Base-by-base conservation (phyloP, 2,888 invertebrate species). In the Norana najaformis region DNA sequence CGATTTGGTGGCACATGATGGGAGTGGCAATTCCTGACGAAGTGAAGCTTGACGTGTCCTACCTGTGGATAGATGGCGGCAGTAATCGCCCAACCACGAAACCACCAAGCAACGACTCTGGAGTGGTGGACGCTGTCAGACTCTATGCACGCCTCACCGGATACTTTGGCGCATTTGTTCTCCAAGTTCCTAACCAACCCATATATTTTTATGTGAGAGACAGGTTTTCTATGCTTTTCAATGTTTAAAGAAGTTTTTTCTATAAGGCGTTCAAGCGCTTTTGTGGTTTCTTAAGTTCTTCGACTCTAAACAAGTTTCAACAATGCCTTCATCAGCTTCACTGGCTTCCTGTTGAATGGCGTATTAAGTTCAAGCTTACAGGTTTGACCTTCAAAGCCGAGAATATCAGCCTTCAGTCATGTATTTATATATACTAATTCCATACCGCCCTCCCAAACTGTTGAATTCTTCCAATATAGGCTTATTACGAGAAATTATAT, bases 1-100 rank as follows among this genome's bases (percentile, higher is more conserved):
- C 90, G 0, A 47, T 90, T 16, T 90, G 90, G 90, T 90, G 89
- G 89, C 90, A 90, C 53, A 69, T 39, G 36, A 83, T 90, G 90
- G 89, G 89, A 30, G 47, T 90, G n/a, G 90, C 85, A 13, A 47
- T 90, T 38, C 90, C 90, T 6, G 89, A 90, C 20, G 35, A 16
- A 18, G n/a, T 89, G n/a, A 6, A 38, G 36, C 8, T 0, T 35
- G 89, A 89, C 14, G 47, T 89, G 16, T 47, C 18, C 35, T 89
- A 18, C 69, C 1, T 89, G 1, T 89, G 36, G 11, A 69, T 89
- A 18, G 89, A 89, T 1, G 89, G 89, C 8, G 89, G 89, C 8
- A 89, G 82, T 41, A 89, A 89, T 69, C 2, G 23, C 34, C 35
- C n/a, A 41, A 34, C 13, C 37, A 53, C 53, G 53, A 0, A 23